These are phyloP conservation scores for Bellardia bayeri DNA, from an alignment of 2,888 invertebrate species.

Conservation along the genomic window DNA sequence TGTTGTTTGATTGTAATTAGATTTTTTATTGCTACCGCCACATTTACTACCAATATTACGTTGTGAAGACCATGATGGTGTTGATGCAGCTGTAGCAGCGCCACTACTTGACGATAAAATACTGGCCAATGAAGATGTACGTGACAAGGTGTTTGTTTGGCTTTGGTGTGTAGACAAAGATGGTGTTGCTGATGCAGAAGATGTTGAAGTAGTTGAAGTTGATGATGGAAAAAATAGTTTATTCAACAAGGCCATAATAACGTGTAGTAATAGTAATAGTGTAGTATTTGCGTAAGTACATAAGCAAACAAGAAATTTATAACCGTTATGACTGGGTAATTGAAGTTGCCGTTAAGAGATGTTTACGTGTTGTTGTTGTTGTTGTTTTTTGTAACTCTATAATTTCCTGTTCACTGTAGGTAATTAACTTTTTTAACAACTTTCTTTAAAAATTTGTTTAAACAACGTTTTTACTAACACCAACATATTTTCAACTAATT, in stretches of 20 bases:
- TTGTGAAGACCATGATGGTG: conserved; percentile 73
- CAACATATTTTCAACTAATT: conserved; percentile 25
- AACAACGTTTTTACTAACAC: neutral
- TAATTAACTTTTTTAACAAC: neutral
- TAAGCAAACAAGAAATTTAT: neutral
- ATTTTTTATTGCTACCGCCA: conserved; percentile 66
- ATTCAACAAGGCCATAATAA: conserved; percentile 89
- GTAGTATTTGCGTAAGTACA: neutral
- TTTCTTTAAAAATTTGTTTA: conserved; percentile 41
- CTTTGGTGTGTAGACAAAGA: conserved; percentile 57
- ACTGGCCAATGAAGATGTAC: conserved; percentile 74
- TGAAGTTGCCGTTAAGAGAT: neutral
- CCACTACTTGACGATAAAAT: conserved; percentile 51
- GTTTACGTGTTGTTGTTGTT: conserved; percentile 13
- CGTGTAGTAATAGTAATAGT: neutral
- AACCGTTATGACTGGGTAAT: conserved; percentile 27
- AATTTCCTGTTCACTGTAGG: neutral
- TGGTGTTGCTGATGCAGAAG: conserved; percentile 73
- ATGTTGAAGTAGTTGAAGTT: conserved; percentile 85
- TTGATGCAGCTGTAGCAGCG: conserved; percentile 66
- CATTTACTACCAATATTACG: conserved; percentile 52
- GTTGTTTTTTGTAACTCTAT: neutral
- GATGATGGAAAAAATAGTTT: conserved; percentile 86
- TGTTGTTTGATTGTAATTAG: conserved; percentile 77
- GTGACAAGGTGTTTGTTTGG: conserved; percentile 72